Evolutionary conservation across 2,113 vertebrate genomes (phyloP), one percentile per base, ranked within the genome.

Genomic region (Carassius carassius): DNA sequence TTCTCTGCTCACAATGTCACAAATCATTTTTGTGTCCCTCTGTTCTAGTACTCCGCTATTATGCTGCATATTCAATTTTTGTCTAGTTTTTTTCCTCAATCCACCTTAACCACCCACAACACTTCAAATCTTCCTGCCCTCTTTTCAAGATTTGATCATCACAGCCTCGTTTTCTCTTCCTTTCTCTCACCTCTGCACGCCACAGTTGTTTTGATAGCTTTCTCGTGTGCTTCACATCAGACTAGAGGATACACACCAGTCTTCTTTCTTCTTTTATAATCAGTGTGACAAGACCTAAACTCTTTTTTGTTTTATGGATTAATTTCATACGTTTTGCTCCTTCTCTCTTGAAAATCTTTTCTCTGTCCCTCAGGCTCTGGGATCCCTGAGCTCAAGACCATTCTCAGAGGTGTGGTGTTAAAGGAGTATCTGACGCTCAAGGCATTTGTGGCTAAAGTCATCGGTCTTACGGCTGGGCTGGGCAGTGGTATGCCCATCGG

Each of bases 401-500:
- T 99, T 78, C 94, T 99, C 78, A 94, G 98, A 44, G 98, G 98
- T 8, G 98, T 99, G 3, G 96, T 99, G 84, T 93, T 99, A 87
- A 98, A 98, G 91, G 98, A 99, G 51, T 99, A 98, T 89, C 95
- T 99, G 84, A 99, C 97, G 1, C 93, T 97, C 76, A 98, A 97
- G 90, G 97, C 98, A 49, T 99, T 99, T 76, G 83, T 99, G 85
- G 98, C 98, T 87, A 99, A 99, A 92, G 97, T 99, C 49, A 92
- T 99, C 0, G 96, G 95, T 1, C 92, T 99, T 83, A 99, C 98
- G 0, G 97, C 98, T 0, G 96, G 96, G 6, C 94, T 99, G 90
- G 97, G 98, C 90, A 99, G 97, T 25, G 97, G 98, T 47, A 97
- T 99, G 94, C 98, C 98, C 35, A 95, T 99, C 83, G 98, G 98